Evolutionary conservation across 1,140 invertebrate species (phyloP).

Genomic region (Amphibalanus amphitrite): DNA sequence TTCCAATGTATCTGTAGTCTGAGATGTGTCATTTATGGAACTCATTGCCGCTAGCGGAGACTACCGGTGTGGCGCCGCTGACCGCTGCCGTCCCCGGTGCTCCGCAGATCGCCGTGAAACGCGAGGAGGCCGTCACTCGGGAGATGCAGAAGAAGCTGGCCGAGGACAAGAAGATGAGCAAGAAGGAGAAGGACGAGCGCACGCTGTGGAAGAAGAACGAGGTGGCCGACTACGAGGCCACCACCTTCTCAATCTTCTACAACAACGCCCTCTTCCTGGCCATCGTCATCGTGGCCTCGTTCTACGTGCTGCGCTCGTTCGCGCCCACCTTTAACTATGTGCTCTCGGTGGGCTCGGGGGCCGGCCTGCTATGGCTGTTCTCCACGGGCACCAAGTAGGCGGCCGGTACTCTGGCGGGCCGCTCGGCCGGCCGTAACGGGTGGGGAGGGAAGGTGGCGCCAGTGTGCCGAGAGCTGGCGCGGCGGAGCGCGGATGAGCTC

Average conservation of each 20-base stretch:
- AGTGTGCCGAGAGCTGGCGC: no score
- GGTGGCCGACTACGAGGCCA: constrained; percentile 97
- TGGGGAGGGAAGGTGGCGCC: neutral
- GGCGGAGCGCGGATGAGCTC: no score
- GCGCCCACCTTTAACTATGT: constrained; percentile 84
- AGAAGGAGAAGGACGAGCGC: constrained; percentile 97
- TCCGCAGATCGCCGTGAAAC: constrained; percentile 69
- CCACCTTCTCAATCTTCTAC: constrained; percentile 97
- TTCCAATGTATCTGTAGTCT: no score
- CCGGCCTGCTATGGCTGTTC: constrained; percentile 71
- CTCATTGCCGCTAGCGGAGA: no score
- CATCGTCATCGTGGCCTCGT: constrained; percentile 83
- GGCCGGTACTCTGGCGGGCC: constrained; percentile 16
- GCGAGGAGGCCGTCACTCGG: constrained; percentile 85
- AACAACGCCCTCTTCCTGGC: constrained; percentile 94
- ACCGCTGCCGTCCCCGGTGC: no score
- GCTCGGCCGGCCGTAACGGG: neutral
- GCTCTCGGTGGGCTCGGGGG: constrained; percentile 64
- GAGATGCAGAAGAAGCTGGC: constrained; percentile 82
- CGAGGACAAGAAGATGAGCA: constrained; percentile 96
- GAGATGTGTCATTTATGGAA: no score
- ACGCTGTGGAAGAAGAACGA: constrained; percentile 99
- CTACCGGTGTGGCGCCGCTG: no score
- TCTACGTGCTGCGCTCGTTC: constrained; percentile 79
- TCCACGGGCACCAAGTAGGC: constrained; percentile 51